Base-by-base conservation (phyloP, 2,888 invertebrate genomes). In the Ectemnius cavifrons region DNA sequence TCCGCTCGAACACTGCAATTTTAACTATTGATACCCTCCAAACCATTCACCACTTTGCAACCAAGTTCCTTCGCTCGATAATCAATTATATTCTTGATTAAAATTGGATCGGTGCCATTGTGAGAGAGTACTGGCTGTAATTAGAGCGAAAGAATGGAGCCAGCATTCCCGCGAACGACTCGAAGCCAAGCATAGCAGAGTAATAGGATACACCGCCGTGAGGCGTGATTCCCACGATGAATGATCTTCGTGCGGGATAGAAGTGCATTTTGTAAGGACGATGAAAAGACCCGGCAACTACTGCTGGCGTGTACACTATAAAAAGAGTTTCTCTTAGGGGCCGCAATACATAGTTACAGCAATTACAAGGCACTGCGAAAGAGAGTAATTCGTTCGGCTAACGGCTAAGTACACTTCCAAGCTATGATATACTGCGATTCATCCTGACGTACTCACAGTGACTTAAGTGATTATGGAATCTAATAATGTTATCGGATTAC, bases 281-380 rank as follows among this genome's bases (percentile, higher is more conserved):
- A 52, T 16, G 52, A 52, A 16, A 13, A 6, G 14, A 16, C 5
- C 5, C 2, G 61, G 59, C 62, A 37, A 45, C 59, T 66, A 57
- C 46, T 59, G 62, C 59, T 27, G 59, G 37, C 56, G 59, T 63
- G 67, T 56, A 63, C n/a, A 64, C 52, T 63, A 49, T 63, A 65
- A 62, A 59, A 52, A 28, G 4, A 37, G 73, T 76, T 81, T 81
- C 79, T 77, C 79, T 70, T 37, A 18, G 28, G 61, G 59, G 63
- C 63, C 63, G 73, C 66, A 69, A 76, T 80, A 83, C 81, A 69
- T 63, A 74, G 77, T 81, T 76, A 77, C 73, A 20, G 63, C 79
- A 82, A 83, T 79, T 83, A 66, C 77, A 67, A 79, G 73, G 57
- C 74, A 56, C 73, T 71, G 66, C 66, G 74, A 59, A 71, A 71